Percentiles rank a stretch among this genome's conserved stretches.
phyloP scores from a whole-genome alignment of 2,888 invertebrate species.

The Pandemis heparana region DNA sequence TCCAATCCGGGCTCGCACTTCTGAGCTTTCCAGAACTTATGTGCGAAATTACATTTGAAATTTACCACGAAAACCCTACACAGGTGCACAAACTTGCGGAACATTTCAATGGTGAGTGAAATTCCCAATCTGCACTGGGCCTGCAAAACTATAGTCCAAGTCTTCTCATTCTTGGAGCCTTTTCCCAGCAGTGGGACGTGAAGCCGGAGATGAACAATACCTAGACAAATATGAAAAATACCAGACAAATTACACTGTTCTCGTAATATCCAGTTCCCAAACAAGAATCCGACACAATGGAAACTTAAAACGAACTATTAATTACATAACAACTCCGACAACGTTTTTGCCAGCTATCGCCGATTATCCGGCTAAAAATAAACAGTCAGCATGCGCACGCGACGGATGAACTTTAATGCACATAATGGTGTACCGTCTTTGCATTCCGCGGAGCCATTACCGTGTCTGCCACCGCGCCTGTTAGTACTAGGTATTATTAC shows the following conservation, averaged over 20 bases:
- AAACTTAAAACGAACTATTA: not conserved
- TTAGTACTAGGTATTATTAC: not conserved
- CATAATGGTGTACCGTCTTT: not conserved
- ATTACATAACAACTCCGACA: not conserved
- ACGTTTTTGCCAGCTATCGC: not conserved
- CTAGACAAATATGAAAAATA: not conserved
- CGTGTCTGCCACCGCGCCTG: not conserved
- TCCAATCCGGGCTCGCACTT: too few species aligned
- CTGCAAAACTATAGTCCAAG: too few species aligned
- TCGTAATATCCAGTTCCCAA: not conserved
- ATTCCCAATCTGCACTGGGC: too few species aligned
- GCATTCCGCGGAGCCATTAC: constrained; percentile 10
- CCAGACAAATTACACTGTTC: not conserved
- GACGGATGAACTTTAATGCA: constrained; percentile 8
- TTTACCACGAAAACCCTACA: too few species aligned
- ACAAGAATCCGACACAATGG: not conserved
- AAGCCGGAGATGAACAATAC: too few species aligned
- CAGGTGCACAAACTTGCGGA: too few species aligned
- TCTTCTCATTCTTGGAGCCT: too few species aligned
- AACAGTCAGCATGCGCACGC: constrained; percentile 10
- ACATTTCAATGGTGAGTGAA: too few species aligned
- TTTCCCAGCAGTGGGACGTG: too few species aligned
- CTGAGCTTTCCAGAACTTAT: too few species aligned
- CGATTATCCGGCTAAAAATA: constrained; percentile 9
- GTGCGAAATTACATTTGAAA: too few species aligned